Conservation (phyloP, 2,888 invertebrate species). For the Chaitophorus viminalis region DNA sequence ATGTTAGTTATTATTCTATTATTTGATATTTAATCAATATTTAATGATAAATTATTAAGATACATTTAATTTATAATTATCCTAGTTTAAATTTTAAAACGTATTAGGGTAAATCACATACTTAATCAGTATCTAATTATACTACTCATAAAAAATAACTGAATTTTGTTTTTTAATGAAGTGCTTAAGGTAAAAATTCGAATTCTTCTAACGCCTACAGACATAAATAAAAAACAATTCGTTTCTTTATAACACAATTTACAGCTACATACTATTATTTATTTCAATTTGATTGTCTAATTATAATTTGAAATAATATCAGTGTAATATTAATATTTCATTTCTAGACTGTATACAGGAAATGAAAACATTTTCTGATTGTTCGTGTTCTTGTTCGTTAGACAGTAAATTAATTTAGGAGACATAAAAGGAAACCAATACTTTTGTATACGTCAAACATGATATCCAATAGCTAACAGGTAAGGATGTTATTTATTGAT, state of each 20-base stretch:
- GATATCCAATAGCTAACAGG: slow-evolving; percentile 9
- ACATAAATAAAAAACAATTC: neutral
- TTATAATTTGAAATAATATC: neutral
- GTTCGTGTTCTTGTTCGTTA: slow-evolving; percentile 13
- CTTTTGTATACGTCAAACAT: slow-evolving; percentile 3
- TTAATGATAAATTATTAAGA: neutral
- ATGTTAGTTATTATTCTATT: too few relatives aligned
- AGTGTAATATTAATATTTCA: neutral
- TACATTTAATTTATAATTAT: neutral
- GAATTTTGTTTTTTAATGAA: neutral
- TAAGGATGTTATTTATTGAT: slow-evolving; percentile 40
- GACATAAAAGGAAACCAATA: slow-evolving; percentile 20
- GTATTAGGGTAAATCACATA: neutral
- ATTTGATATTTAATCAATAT: neutral
- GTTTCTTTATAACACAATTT: slow-evolving; percentile 21
- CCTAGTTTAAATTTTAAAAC: neutral
- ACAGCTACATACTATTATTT: neutral
- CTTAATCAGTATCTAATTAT: neutral
- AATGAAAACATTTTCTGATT: slow-evolving; percentile 8
- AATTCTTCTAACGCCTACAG: slow-evolving; percentile 35
- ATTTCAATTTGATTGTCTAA: slow-evolving; percentile 24
- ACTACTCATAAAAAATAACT: neutral
- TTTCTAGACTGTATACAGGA: slow-evolving; percentile 20
- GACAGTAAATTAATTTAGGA: slow-evolving; percentile 5
- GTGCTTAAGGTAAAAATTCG: slow-evolving; percentile 21